A percentile compares a stretch with the other conserved stretches of the same genome.
Conservation (phyloP, 1,140 invertebrate species). For the Nymphalis io region DNA sequence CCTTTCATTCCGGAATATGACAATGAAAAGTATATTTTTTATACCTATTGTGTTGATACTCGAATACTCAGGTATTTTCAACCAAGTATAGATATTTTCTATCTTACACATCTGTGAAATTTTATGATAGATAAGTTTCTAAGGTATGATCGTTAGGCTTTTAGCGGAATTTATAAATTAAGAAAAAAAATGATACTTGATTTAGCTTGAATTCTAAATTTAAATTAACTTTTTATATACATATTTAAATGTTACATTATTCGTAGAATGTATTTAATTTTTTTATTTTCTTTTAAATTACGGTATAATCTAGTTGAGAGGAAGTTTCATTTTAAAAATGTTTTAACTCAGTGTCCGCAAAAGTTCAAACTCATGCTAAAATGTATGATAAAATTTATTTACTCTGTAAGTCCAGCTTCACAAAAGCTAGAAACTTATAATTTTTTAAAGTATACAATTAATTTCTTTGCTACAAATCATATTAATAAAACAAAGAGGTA, state of each 20-base stretch:
- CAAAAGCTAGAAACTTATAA: neutral
- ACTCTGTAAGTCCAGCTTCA: neutral
- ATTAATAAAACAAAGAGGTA: neutral
- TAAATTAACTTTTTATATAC: neutral
- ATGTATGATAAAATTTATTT: constrained; percentile 13
- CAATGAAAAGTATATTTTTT: no score
- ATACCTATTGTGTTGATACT: no score
- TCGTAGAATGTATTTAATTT: neutral
- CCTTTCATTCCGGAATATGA: no score
- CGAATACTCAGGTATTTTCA: no score
- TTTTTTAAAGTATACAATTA: neutral
- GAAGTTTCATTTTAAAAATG: constrained; percentile 7
- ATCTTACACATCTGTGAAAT: neutral
- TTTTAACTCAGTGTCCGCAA: constrained; percentile 8
- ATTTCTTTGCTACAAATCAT: neutral
- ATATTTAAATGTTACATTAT: neutral
- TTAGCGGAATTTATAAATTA: neutral
- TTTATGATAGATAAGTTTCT: neutral
- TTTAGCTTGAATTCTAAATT: neutral
- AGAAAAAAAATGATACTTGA: neutral
- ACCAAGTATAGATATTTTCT: no score
- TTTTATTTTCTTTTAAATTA: neutral
- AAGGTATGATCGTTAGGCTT: neutral
- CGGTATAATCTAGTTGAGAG: neutral
- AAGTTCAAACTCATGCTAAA: constrained; percentile 5